Conservation (phyloP, 2,797 vertebrate species). For the Alectoris magna region DNA sequence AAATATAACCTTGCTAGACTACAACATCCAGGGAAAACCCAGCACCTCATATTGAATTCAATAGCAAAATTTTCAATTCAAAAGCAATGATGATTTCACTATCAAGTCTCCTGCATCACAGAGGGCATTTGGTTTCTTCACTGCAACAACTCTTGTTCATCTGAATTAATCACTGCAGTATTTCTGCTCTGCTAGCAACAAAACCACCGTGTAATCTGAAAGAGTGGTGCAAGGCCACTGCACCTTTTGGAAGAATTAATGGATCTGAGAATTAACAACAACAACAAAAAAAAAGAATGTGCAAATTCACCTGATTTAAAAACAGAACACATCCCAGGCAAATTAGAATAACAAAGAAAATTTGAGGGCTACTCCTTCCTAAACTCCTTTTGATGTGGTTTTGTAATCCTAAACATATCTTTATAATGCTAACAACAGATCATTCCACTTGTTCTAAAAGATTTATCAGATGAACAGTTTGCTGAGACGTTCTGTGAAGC, state of each 20-base stretch:
- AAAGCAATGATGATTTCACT: background rate
- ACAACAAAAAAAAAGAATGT: background rate
- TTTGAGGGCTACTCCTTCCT: background rate
- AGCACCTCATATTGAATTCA: background rate
- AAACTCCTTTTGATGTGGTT: background rate
- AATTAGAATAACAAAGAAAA: background rate
- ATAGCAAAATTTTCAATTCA: background rate
- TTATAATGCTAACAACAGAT: background rate
- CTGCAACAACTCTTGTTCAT: background rate
- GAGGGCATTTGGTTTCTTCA: background rate
- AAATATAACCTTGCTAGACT: background rate
- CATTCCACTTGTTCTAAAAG: background rate
- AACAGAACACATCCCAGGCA: background rate
- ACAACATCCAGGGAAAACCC: background rate
- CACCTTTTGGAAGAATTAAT: background rate
- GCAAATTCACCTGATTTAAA: slow-evolving; percentile 21
- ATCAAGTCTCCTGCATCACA: background rate
- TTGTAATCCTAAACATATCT: background rate
- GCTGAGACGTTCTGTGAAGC: background rate
- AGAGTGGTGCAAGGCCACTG: background rate
- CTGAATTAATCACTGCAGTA: background rate
- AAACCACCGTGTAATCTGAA: background rate
- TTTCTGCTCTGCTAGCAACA: background rate
- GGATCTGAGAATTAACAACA: background rate
- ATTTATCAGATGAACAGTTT: background rate